phyloP scores from a whole-genome alignment of 2,888 invertebrate species.

The Elegia similella region DNA sequence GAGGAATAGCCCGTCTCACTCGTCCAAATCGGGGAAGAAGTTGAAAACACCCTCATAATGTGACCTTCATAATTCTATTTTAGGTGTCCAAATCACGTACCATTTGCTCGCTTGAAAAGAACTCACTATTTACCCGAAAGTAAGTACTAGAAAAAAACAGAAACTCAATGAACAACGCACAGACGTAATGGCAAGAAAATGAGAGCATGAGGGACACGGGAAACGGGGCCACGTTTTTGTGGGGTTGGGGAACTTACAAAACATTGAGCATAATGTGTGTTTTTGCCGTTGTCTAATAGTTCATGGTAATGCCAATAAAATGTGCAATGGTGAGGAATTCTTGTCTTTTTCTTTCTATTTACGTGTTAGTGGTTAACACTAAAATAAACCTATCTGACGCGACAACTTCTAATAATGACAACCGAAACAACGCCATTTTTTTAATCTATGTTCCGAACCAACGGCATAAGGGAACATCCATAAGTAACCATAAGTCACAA shows the following conservation, averaged over 20 bases:
- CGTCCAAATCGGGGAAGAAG: conserved; percentile 13
- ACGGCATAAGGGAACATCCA: too few relatives aligned
- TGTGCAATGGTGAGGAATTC: background rate
- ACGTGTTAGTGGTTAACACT: too few relatives aligned
- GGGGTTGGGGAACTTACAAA: conserved; percentile 6
- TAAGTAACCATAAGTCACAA: too few relatives aligned
- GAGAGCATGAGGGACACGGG: background rate
- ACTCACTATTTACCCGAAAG: background rate
- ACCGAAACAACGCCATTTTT: too few relatives aligned
- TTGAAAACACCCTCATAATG: conserved; percentile 29
- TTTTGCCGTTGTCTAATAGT: conserved; percentile 5
- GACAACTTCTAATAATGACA: too few relatives aligned
- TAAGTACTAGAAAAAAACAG: conserved; percentile 2
- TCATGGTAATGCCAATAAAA: conserved; percentile 6
- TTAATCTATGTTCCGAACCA: too few relatives aligned
- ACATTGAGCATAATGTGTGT: conserved; percentile 2
- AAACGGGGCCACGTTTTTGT: conserved; percentile 9
- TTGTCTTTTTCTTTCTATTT: too few relatives aligned
- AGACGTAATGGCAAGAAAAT: conserved; percentile 13
- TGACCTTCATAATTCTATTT: conserved; percentile 32
- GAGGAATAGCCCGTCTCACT: conserved; percentile 2
- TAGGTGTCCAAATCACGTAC: conserved; percentile 19
- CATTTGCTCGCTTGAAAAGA: conserved; percentile 18
- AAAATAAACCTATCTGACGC: too few relatives aligned
- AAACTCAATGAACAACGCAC: conserved; percentile 18